Evolutionary conservation across 2,797 vertebrate genomes (phyloP).

Genomic region (Eulemur coronatus): DNA sequence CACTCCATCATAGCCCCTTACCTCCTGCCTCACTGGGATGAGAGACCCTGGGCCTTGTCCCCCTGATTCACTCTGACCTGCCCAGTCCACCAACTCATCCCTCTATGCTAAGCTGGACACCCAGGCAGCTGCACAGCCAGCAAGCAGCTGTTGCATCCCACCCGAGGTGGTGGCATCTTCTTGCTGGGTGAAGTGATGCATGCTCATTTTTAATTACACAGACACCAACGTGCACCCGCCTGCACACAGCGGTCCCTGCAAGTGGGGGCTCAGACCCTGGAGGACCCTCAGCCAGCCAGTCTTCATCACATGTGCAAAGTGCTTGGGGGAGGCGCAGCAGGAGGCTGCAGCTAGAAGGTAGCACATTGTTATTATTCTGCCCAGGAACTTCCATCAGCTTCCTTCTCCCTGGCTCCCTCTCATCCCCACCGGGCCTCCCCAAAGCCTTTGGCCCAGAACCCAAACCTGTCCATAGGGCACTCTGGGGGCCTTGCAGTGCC

Average conservation of each 20-base stretch:
- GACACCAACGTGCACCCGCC: background rate
- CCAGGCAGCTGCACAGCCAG: background rate
- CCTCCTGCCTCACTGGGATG: background rate
- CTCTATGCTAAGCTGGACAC: background rate
- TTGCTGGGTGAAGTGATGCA: conserved; percentile 62
- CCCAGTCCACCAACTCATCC: background rate
- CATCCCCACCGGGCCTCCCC: background rate
- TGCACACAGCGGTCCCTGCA: conserved; percentile 21
- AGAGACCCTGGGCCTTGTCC: background rate
- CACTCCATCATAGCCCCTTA: background rate
- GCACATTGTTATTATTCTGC: conserved; percentile 53
- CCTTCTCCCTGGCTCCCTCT: background rate
- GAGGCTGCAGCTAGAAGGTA: background rate
- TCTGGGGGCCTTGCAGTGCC: background rate
- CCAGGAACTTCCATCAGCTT: background rate
- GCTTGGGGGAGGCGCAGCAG: conserved; percentile 30
- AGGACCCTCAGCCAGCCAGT: conserved; percentile 44
- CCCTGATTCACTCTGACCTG: background rate
- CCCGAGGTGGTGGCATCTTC: conserved; percentile 40
- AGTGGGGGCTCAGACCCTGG: conserved; percentile 34
- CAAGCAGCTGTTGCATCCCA: conserved; percentile 63
- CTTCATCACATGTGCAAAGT: background rate
- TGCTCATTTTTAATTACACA: conserved; percentile 77
- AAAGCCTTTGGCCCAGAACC: conserved; percentile 23
- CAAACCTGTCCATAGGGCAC: background rate